phyloP scores from a whole-genome alignment of 1,140 invertebrate genomes.

The Monomorium pharaonis region DNA sequence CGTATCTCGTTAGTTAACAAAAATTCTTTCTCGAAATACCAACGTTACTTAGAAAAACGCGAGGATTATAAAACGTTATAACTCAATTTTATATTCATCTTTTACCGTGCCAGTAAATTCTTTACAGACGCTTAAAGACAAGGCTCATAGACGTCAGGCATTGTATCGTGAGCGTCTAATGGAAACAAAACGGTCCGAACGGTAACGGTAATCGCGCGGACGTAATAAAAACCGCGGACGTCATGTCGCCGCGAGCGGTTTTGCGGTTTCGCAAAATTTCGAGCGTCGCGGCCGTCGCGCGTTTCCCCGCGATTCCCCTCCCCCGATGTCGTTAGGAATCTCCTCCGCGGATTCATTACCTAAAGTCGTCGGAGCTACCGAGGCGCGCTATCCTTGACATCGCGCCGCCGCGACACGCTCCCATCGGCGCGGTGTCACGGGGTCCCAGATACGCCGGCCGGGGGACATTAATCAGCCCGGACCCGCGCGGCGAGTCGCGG shows the following conservation, averaged over 20 bases:
- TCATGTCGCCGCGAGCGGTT: not conserved
- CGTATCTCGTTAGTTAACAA: not conserved
- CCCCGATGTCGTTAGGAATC: not conserved
- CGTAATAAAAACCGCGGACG: conserved; percentile 12
- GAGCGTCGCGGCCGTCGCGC: not conserved
- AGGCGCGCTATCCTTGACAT: not conserved
- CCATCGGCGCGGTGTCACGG: conserved; percentile 44
- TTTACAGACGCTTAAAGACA: not conserved
- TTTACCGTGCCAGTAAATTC: conserved; percentile 17
- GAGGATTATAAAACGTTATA: not conserved
- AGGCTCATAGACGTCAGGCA: not conserved
- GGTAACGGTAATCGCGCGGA: conserved; percentile 33
- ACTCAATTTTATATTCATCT: conserved; percentile 6
- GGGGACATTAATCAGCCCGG: conserved; percentile 63
- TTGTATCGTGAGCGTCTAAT: conserved; percentile 12
- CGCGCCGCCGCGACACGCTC: not conserved
- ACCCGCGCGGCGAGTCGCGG: conserved; percentile 55
- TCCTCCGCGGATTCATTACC: not conserved
- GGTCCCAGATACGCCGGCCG: conserved; percentile 26
- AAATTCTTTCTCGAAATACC: not conserved
- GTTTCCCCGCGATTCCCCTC: not conserved
- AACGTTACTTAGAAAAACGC: not conserved
- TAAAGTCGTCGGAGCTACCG: not conserved
- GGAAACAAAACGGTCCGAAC: not conserved
- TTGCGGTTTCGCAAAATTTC: conserved; percentile 32